A percentile compares a stretch with the other conserved stretches of the same genome.
Evolutionary conservation across 2,888 invertebrate genomes (phyloP).

Genomic region (Yponomeuta evonymella): DNA sequence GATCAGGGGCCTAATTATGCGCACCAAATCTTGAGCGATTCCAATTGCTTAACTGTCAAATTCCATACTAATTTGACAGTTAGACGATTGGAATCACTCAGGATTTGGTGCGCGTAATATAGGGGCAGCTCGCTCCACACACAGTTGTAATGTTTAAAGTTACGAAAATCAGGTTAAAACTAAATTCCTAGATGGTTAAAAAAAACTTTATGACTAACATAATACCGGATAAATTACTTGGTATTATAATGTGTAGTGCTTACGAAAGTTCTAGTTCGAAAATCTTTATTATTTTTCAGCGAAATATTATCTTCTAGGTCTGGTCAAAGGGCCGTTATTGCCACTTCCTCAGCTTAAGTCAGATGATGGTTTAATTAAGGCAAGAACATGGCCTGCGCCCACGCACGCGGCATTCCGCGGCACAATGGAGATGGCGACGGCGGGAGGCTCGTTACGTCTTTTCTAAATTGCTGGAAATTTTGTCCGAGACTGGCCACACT

Average conservation of each 20-base stretch:
- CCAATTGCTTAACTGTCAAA: too few species aligned
- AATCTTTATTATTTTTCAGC: neutral
- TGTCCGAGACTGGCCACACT: slow-evolving; percentile 20
- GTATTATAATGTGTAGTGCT: too few species aligned
- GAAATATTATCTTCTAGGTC: neutral
- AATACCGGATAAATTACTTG: too few species aligned
- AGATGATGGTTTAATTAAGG: slow-evolving; percentile 1
- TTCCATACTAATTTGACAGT: too few species aligned
- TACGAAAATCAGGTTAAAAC: neutral
- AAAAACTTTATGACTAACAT: neutral
- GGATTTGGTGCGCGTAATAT: too few species aligned
- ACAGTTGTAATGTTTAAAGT: neutral
- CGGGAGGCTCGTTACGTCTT: slow-evolving; percentile 21
- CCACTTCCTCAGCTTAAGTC: neutral
- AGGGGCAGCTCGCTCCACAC: too few species aligned
- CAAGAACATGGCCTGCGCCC: neutral
- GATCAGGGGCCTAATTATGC: too few species aligned
- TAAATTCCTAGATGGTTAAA: neutral
- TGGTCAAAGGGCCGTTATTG: neutral
- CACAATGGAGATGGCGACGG: slow-evolving; percentile 12
- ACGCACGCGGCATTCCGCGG: neutral
- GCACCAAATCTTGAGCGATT: too few species aligned
- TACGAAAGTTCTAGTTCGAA: too few species aligned
- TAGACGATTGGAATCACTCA: too few species aligned
- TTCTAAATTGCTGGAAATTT: slow-evolving; percentile 26